Evolutionary conservation across 2,113 vertebrate species (phyloP).

Genomic region (Penelope pileata): DNA sequence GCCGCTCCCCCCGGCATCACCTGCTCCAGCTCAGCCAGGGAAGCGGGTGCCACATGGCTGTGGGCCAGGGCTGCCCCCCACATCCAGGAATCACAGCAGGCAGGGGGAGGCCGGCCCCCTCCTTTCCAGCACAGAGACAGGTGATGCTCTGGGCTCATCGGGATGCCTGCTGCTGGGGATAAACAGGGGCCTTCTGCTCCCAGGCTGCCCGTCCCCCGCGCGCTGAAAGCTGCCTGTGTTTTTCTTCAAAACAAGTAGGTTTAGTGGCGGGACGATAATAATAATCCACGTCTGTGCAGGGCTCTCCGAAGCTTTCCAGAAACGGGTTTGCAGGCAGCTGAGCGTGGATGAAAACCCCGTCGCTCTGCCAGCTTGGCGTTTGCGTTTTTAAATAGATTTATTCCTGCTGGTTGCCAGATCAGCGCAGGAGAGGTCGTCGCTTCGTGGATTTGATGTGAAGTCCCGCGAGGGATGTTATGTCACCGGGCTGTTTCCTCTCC

Average conservation of each 20-base stretch:
- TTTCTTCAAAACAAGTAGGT: constrained; percentile 27
- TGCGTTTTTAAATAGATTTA: constrained; percentile 18
- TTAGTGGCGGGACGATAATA: not conserved
- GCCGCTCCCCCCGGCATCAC: constrained; percentile 4
- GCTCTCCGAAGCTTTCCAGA: not conserved
- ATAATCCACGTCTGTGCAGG: not conserved
- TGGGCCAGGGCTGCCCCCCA: not conserved
- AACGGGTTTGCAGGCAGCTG: not conserved
- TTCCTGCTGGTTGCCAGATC: constrained; percentile 21
- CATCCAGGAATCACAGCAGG: not conserved
- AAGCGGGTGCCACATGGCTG: not conserved
- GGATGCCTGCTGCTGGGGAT: not conserved
- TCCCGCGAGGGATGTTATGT: not conserved
- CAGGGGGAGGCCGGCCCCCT: not conserved
- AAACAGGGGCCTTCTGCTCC: constrained; percentile 24
- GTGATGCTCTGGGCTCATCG: not conserved
- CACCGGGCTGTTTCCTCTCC: constrained; percentile 33
- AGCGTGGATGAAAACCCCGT: constrained; percentile 22
- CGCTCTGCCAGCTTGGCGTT: not conserved
- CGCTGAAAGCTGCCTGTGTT: constrained; percentile 29
- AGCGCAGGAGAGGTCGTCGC: constrained; percentile 2
- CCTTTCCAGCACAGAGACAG: not conserved
- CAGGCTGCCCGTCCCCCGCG: not conserved
- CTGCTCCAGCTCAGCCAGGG: not conserved
- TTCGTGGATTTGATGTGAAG: constrained; percentile 49